Conservation (phyloP, 2,888 invertebrate species). For the Stratiomys singularior region DNA sequence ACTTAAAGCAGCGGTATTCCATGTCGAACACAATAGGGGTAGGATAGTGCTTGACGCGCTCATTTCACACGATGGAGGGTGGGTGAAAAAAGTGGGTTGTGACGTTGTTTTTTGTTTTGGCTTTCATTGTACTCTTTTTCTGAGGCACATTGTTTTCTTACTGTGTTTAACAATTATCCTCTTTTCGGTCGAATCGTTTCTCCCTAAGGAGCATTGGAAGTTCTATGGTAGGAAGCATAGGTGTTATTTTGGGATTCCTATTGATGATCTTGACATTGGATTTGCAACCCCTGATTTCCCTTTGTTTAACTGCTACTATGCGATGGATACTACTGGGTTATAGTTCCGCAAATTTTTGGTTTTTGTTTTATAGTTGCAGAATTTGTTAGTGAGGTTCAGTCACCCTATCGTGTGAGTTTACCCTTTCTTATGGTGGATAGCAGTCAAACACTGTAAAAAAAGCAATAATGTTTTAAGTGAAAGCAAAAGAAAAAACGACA, state of each 20-base stretch:
- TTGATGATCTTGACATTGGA: slow-evolving; percentile 49
- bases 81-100: slow-evolving; percentile 20
- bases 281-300: slow-evolving; percentile 30
- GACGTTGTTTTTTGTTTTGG: background rate
- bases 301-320: slow-evolving; percentile 22
- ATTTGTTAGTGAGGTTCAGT: slow-evolving; percentile 52
- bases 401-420: no score
- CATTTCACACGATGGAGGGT: background rate
- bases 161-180: slow-evolving; percentile 53
- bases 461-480: no score
- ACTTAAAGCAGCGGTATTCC: slow-evolving; percentile 30
- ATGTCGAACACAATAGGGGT: slow-evolving; percentile 7
- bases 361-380: slow-evolving; percentile 51
- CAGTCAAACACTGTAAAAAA: no score
- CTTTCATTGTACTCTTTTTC: background rate
- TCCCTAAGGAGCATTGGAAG: slow-evolving; percentile 33
- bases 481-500: no score
- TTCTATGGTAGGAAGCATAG: slow-evolving; percentile 21
- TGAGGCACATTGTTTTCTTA: slow-evolving; percentile 41
- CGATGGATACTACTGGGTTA: slow-evolving; percentile 19
- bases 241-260: slow-evolving; percentile 28
- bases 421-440: no score
- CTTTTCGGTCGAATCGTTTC: slow-evolving; percentile 45
- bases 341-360: slow-evolving; percentile 51
- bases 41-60: slow-evolving; percentile 40